These are phyloP conservation scores for Erebia aethiops DNA, from an alignment of 2,888 invertebrate genomes.

Conservation along the genomic window DNA sequence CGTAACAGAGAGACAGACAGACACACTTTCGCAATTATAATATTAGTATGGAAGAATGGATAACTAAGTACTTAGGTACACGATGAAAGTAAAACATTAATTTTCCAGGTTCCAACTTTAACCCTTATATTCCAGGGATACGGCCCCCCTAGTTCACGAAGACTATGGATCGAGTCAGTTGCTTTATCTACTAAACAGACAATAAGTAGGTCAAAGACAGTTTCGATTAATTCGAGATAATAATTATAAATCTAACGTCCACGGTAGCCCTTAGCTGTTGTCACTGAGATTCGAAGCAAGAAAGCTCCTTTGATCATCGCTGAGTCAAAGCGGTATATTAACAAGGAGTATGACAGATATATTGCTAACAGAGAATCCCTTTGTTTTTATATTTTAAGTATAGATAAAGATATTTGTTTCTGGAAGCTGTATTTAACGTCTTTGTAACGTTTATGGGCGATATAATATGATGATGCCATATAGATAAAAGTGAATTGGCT, in stretches of 20 bases:
- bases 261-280: conserved; percentile 44
- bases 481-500: conserved; percentile 15
- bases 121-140: too few species aligned
- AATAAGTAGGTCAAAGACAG: neutral
- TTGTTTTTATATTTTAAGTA: conserved; percentile 53
- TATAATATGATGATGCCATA: conserved; percentile 22
- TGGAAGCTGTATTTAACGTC: conserved; percentile 36
- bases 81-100: too few species aligned
- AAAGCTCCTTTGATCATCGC: conserved; percentile 72
- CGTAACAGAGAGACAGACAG: too few species aligned
- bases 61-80: too few species aligned
- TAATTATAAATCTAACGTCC: conserved; percentile 2
- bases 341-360: conserved; percentile 78
- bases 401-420: conserved; percentile 40
- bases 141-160: too few species aligned
- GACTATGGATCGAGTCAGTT: too few species aligned
- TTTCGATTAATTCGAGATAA: neutral
- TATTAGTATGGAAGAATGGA: too few species aligned
- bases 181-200: too few species aligned
- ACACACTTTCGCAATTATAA: too few species aligned
- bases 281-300: conserved; percentile 61
- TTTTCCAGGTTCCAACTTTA: too few species aligned
- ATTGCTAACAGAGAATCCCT: conserved; percentile 66
- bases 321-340: conserved; percentile 72
- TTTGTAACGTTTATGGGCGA: conserved; percentile 33